Percentiles rank a stretch among this genome's conserved stretches.
These are phyloP conservation scores for Coilia nasus DNA, from an alignment of 2,797 vertebrate genomes.

Conservation along the genomic window DNA sequence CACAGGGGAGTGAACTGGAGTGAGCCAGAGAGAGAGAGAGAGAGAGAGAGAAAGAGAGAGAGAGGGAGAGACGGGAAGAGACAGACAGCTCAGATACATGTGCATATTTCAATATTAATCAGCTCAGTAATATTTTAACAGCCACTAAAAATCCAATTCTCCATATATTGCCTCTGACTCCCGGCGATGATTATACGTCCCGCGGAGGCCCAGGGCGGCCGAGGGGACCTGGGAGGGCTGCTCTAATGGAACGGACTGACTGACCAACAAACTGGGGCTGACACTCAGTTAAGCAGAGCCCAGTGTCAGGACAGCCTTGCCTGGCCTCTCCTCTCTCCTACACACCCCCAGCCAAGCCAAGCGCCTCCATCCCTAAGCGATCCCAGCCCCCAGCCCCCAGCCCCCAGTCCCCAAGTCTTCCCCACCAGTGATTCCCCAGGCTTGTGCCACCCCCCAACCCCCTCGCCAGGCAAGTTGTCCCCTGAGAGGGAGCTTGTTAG, in stretches of 20 bases:
- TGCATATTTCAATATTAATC: constrained; percentile 83
- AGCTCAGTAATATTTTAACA: constrained; percentile 87
- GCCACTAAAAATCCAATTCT: constrained; percentile 83
- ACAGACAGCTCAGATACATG: constrained; percentile 74
- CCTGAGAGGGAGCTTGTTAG: neutral
- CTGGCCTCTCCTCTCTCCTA: neutral
- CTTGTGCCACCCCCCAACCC: neutral
- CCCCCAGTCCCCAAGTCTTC: too few relatives aligned
- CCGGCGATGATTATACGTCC: constrained; percentile 73
- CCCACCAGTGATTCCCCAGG: neutral
- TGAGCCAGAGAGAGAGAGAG: constrained; percentile 55
- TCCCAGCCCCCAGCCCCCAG: neutral
- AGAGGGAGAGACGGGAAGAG: constrained; percentile 51
- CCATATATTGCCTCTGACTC: constrained; percentile 77
- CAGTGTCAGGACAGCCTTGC: constrained; percentile 4
- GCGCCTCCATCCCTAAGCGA: neutral
- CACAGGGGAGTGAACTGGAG: constrained; percentile 45
- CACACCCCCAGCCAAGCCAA: neutral
- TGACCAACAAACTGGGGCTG: constrained; percentile 64
- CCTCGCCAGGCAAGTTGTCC: neutral
- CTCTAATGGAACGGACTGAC: constrained; percentile 56
- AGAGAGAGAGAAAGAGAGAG: constrained; percentile 31
- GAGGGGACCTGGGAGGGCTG: constrained; percentile 44
- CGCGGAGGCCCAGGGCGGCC: constrained; percentile 40
- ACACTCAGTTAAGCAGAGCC: constrained; percentile 64